Evolutionary conservation across 1,140 invertebrate species (phyloP).

Genomic region (Ceratitis capitata): DNA sequence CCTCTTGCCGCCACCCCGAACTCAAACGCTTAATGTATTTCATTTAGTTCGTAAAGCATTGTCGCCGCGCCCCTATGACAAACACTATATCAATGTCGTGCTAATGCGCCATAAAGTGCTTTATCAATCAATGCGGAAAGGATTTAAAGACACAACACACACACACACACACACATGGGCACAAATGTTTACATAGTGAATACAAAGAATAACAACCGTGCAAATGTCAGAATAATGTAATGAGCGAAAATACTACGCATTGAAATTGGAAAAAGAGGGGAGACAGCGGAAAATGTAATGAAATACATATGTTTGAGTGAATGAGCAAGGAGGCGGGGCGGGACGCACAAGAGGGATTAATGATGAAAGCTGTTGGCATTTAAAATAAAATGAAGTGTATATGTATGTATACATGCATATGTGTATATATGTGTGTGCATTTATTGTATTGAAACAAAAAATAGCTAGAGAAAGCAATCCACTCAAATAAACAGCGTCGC

Average conservation of each 20-base stretch:
- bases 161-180: no score
- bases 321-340: not conserved
- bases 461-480: not conserved
- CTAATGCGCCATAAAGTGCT: slow-evolving; percentile 41
- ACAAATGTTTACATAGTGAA: no score
- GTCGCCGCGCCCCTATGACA: not conserved
- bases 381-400: not conserved
- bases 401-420: not conserved
- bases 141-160: slow-evolving; percentile 38
- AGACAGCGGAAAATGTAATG: not conserved
- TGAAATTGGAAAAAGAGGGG: not conserved
- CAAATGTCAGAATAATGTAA: slow-evolving; percentile 36
- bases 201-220: slow-evolving; percentile 10
- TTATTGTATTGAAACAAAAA: not conserved
- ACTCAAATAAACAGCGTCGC: not conserved
- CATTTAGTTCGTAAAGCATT: not conserved
- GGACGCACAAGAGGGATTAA: no score
- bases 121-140: slow-evolving; percentile 40
- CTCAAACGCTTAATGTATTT: not conserved
- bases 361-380: not conserved
- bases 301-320: no score
- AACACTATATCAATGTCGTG: slow-evolving; percentile 40
- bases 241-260: not conserved
- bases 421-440: not conserved
- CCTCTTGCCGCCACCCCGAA: not conserved